These are phyloP conservation scores for Drosophila repletoides DNA, from an alignment of 1,140 invertebrate genomes.

Conservation along the genomic window DNA sequence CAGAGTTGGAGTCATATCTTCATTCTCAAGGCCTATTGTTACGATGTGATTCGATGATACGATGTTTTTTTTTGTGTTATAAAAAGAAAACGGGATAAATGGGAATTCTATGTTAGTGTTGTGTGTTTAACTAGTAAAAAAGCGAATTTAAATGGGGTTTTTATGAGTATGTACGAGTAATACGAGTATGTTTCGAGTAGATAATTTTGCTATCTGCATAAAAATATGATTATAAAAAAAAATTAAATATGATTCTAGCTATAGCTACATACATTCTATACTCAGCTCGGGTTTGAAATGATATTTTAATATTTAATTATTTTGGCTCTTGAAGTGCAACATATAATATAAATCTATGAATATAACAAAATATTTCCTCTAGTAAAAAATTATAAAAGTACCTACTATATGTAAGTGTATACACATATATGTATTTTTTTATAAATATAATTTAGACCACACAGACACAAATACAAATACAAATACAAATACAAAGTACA, in stretches of 20 bases:
- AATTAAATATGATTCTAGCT: slow-evolving; percentile 1
- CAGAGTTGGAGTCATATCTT: slow-evolving; percentile 81
- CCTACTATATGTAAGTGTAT: slow-evolving; percentile 9
- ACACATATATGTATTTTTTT: neutral
- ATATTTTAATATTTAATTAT: too few species aligned
- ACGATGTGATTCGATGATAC: neutral
- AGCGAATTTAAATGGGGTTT: slow-evolving; percentile 19
- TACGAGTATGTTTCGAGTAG: slow-evolving; percentile 7
- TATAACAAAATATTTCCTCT: slow-evolving; percentile 1
- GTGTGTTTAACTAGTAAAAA: slow-evolving; percentile 39
- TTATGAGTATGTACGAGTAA: slow-evolving; percentile 4
- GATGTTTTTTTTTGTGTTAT: slow-evolving; percentile 23
- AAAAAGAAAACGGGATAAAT: slow-evolving; percentile 38
- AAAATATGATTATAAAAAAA: slow-evolving; percentile 18
- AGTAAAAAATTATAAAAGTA: slow-evolving; percentile 1
- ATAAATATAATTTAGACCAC: slow-evolving; percentile 28
- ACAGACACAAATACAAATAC: slow-evolving; percentile 46
- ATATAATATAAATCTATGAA: slow-evolving; percentile 1
- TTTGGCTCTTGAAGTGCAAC: slow-evolving; percentile 42
- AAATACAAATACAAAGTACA: slow-evolving; percentile 38
- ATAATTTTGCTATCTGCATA: too few species aligned
- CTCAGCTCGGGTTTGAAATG: too few species aligned
- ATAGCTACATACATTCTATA: slow-evolving; percentile 8
- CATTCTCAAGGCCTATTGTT: slow-evolving; percentile 77
- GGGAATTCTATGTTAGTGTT: slow-evolving; percentile 66